Evolutionary conservation across 1,140 invertebrate species (phyloP).

Genomic region (Trinorchestia longiramus): DNA sequence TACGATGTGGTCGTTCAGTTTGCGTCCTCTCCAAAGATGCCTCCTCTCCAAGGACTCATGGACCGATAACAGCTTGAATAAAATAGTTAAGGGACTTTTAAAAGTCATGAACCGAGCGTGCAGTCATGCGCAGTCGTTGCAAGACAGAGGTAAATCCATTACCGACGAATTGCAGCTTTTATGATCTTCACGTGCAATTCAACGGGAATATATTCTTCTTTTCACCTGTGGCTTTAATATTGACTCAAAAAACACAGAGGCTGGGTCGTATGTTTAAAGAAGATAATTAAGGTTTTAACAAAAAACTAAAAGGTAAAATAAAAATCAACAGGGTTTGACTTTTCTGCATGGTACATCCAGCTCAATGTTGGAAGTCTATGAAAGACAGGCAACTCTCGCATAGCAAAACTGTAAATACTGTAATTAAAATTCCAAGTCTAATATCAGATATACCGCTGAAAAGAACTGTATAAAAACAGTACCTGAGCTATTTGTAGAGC

Average conservation of each 20-base stretch:
- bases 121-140: not conserved
- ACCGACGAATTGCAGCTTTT: not conserved
- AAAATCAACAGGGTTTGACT: not conserved
- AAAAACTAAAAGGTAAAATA: not conserved
- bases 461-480: too few relatives aligned
- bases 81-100: not conserved
- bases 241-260: not conserved
- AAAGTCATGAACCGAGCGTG: too few relatives aligned
- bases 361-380: not conserved
- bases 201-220: not conserved
- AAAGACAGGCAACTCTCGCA: not conserved
- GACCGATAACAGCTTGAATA: not conserved
- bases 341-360: not conserved
- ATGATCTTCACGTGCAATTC: not conserved
- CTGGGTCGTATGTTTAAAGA: not conserved
- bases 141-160: not conserved
- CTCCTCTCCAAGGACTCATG: not conserved
- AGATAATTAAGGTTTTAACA: not conserved
- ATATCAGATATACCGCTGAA: too few relatives aligned
- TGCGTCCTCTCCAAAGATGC: too few relatives aligned
- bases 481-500: too few relatives aligned
- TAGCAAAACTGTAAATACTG: not conserved
- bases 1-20: too few relatives aligned
- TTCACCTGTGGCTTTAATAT: not conserved
- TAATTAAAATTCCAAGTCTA: not conserved